Base-by-base conservation (phyloP, 1,140 invertebrate genomes). In the Drosophila micromelanica region DNA sequence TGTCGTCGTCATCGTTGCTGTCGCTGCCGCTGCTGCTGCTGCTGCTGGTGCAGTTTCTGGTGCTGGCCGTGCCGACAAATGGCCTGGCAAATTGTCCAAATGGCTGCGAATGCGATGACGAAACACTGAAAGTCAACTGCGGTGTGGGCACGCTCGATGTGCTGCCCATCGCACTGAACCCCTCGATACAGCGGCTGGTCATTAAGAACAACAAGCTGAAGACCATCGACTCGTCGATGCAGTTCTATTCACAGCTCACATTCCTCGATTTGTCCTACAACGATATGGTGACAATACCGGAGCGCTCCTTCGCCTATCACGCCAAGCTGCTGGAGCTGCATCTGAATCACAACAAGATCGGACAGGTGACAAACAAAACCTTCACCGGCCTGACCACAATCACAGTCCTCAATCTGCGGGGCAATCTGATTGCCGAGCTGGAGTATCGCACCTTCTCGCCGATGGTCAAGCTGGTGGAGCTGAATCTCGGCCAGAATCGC, bases 81-180 rank as follows among this genome's bases (percentile, higher is more conserved):
- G 89, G 80, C 32, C 42, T 94, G 70, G 93, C 93, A 42, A 94
- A 94, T 74, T 98, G 97, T 91, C 97, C 97, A 1, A 94, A 91
- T 63, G 95, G 95, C 56, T 98, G 97, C 91, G 94, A 93, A 87
- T 98, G 97, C 92, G 96, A 98, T 92, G 97, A 98, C 80, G 96
- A 97, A 54, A 97, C 95, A 0, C 94, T 97, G 54, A 95, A 96
- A n/a, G 97, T 98, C 0, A 95, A 95, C 51, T 98, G 97, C 91
- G 94, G 96, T 72, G 95, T 95, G 81, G 96, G 96, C 75, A 96
- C 96, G 67, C 93, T 98, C 42, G 97, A 98, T 92, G 96, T 97
- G 12, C 95, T 98, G 45, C 97, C 97, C 38, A 98, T 98, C 75
- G 96, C 97, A 1, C 93, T 98, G 43, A 98, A 98, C 92, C 97